Percentiles rank a stretch among this genome's conserved stretches.
These are phyloP conservation scores for Periparus ater DNA, from an alignment of 2,797 vertebrate genomes.

Conservation along the genomic window DNA sequence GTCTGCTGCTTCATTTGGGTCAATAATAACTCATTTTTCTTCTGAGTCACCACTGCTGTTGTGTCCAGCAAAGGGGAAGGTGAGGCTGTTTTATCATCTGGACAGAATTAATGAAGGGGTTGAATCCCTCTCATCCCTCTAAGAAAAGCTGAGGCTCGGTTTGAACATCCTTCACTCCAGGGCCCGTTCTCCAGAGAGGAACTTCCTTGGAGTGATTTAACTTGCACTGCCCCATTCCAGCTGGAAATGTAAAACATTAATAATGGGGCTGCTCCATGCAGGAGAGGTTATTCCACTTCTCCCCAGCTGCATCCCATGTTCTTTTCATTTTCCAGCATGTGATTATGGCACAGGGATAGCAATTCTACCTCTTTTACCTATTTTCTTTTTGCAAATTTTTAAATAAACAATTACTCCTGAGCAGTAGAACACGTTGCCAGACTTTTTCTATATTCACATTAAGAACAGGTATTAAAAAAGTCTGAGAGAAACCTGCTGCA, in stretches of 20 bases:
- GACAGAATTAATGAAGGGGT: background rate
- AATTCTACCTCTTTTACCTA: background rate
- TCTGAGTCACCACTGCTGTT: constrained; percentile 57
- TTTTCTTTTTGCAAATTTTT: too few relatives aligned
- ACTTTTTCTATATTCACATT: background rate
- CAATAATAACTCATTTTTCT: constrained; percentile 57
- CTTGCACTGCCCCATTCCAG: background rate
- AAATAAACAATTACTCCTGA: background rate
- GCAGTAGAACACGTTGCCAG: background rate
- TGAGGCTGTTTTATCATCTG: constrained; percentile 57
- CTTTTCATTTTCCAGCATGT: background rate
- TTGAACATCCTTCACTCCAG: background rate
- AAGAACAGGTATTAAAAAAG: constrained; percentile 11
- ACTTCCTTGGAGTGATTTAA: background rate
- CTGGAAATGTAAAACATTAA: background rate
- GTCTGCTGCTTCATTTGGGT: constrained; percentile 62
- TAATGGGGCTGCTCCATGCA: background rate
- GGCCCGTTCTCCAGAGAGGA: background rate
- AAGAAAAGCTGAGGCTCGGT: background rate
- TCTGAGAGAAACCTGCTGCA: constrained; percentile 58
- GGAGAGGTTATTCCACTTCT: background rate
- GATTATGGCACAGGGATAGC: background rate
- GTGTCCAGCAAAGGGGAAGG: constrained; percentile 70
- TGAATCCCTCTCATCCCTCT: background rate
- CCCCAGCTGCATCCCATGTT: background rate